A percentile compares a stretch with the other conserved stretches of the same genome.
Evolutionary conservation across 2,797 vertebrate species (phyloP).

Genomic region (Heliangelus exortis): DNA sequence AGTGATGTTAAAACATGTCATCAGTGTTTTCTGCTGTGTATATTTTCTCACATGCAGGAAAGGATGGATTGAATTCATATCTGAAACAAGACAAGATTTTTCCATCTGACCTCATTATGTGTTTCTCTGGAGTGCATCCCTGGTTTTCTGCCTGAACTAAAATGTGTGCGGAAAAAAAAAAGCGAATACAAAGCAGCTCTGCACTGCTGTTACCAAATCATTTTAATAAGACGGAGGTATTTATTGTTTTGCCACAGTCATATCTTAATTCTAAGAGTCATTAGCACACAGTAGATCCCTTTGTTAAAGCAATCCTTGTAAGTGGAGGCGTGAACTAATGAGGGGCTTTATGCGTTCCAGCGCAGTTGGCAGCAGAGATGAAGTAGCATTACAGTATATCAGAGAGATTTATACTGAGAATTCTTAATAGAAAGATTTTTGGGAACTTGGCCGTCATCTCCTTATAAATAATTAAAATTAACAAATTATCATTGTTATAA

Average conservation of each 20-base stretch:
- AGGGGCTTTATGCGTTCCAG: constrained; percentile 63
- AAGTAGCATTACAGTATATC: constrained; percentile 62
- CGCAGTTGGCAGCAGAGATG: constrained; percentile 62
- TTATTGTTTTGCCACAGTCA: constrained; percentile 71
- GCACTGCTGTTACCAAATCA: constrained; percentile 45
- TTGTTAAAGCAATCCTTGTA: constrained; percentile 70
- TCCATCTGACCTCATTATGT: constrained; percentile 80
- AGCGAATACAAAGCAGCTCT: constrained; percentile 67
- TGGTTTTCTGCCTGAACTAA: constrained; percentile 72
- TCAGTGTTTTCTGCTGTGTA: constrained; percentile 51
- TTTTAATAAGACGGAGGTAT: constrained; percentile 73
- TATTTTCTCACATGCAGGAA: constrained; percentile 70
- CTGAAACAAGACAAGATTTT: constrained; percentile 77
- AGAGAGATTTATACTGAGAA: constrained; percentile 66
- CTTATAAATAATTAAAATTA: constrained; percentile 79
- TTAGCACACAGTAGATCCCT: constrained; percentile 57
- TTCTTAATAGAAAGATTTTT: constrained; percentile 69
- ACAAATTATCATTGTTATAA: constrained; percentile 68
- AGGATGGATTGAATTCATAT: constrained; percentile 78
- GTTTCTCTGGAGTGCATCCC: constrained; percentile 75
- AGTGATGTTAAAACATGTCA: constrained; percentile 71
- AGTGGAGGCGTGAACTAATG: constrained; percentile 70
- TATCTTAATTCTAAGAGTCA: constrained; percentile 73
- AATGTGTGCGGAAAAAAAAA: constrained; percentile 31
- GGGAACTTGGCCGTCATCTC: neutral